Base-by-base conservation (phyloP, 1,140 invertebrate genomes). In the Tetramorium parvispinum region DNA sequence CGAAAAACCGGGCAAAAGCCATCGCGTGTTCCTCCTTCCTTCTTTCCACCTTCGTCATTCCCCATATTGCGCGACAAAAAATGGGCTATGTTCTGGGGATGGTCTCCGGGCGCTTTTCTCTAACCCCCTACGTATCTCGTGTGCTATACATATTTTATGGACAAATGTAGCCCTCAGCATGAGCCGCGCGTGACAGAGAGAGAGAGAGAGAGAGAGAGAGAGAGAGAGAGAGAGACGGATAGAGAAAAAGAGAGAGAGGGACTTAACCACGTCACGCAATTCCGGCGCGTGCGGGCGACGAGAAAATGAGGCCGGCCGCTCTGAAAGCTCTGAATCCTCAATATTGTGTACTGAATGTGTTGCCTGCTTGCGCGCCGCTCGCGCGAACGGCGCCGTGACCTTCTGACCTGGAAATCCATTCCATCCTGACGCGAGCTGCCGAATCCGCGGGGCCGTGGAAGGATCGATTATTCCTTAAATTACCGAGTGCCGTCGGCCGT, bases 381-480 rank as follows among this genome's bases (percentile, higher is more conserved):
- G 79, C 66, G 13, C 66, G 13, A 81, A 37, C 40, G 66, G 55
- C 24, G 79, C 68, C 68, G 68, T 83, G 68, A 83, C 79, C 68
- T 83, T 83, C 61, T 83, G 79, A 83, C 79, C 79, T 75, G 79
- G 79, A 83, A 83, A 83, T 83, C 40, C 68, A 73, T 49, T 13
- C 53, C 24, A 16, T 83, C 27, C 53, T 75, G 70, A 24, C 68
- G 79, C 24, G 53, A 73, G 79, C 53, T 83, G 68, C 79, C 68
- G 40, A 83, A 75, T 83, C 24, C 24, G 27, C 27, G 43, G 13
- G 55, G 24, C 76, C 24, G 43, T 16, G 18, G 21, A 66, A 49
- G 40, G 68, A 83, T 83, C 79, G 79, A 83, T 83, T 55, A 68
- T 75, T 43, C 18, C 79, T 83, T 83, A 83, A 83, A 83, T 83